Evolutionary conservation across 2,797 vertebrate species (phyloP).

Genomic region (Notoglanidium macrostoma): DNA sequence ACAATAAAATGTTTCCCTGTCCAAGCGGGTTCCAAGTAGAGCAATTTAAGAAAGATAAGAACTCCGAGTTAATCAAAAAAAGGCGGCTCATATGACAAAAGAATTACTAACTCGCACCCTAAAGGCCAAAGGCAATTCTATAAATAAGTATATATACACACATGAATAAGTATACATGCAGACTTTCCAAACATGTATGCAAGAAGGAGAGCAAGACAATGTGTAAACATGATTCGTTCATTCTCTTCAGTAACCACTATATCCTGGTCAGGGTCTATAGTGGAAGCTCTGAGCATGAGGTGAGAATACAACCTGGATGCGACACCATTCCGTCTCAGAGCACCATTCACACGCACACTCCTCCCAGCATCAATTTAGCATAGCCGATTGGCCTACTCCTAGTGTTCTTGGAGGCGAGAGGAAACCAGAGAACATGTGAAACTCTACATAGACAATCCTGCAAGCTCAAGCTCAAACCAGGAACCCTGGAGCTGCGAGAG

Average conservation of each 20-base stretch:
- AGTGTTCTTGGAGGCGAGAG: not conserved
- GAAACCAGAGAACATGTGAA: not conserved
- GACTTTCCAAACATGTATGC: not conserved
- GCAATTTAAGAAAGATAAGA: not conserved
- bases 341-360: not conserved
- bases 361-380: not conserved
- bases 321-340: not conserved
- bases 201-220: not conserved
- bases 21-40: not conserved
- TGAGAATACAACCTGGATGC: not conserved
- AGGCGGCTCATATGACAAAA: not conserved
- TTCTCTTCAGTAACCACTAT: not conserved
- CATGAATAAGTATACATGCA: too few species aligned
- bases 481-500: not conserved
- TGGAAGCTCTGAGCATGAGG: not conserved
- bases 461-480: conserved; percentile 7
- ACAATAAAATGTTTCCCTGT: not conserved
- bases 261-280: not conserved
- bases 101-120: not conserved
- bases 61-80: not conserved
- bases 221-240: not conserved
- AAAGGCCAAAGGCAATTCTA: not conserved
- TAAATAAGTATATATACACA: not conserved
- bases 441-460: not conserved
- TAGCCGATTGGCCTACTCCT: not conserved